phyloP scores from a whole-genome alignment of 2,113 vertebrate species.

The Stercorarius parasiticus region DNA sequence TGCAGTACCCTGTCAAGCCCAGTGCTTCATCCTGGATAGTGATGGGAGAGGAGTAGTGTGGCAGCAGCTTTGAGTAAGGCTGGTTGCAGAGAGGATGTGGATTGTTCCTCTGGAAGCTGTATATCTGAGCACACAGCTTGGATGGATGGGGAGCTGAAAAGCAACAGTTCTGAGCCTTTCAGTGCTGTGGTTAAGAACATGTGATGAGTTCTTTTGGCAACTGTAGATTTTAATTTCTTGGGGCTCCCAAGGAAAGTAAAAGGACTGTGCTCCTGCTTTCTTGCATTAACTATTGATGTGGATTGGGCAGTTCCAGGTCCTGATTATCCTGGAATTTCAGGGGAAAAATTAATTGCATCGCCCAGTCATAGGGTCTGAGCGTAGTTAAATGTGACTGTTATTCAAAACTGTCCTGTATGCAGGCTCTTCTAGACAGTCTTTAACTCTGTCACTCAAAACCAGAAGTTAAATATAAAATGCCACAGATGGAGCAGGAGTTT shows the following conservation, averaged over 20 bases:
- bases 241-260: neutral
- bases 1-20: neutral
- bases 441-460: neutral
- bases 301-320: neutral
- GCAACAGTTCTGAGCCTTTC: neutral
- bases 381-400: neutral
- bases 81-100: neutral
- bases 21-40: fast-evolving
- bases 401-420: neutral
- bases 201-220: neutral
- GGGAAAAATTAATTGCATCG: neutral
- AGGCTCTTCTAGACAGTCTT: neutral
- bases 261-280: neutral
- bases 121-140: neutral
- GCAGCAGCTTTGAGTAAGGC: neutral
- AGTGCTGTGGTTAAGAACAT: neutral
- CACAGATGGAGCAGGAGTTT: neutral
- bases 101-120: neutral
- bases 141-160: neutral
- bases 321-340: neutral
- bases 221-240: neutral
- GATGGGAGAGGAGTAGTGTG: neutral
- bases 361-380: neutral
- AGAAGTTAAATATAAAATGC: neutral
- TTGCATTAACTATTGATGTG: neutral